Evolutionary conservation across 1,140 invertebrate species (phyloP), one percentile per base, ranked within the genome.

Genomic region (Rhynchophorus ferrugineus): DNA sequence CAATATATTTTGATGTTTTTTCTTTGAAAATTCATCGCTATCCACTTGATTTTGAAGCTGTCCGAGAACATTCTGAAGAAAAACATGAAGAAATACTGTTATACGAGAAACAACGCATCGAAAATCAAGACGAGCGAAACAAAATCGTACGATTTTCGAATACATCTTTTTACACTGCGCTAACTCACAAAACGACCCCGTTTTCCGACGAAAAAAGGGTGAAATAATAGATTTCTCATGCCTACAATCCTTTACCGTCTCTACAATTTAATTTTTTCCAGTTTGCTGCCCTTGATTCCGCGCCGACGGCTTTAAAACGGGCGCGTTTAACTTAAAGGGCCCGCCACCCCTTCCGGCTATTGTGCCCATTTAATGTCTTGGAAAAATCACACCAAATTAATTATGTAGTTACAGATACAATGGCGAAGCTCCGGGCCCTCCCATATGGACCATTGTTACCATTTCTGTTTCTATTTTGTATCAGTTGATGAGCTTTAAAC

Each of bases 341-440:
- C 48, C 50, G 46, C 57, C 49, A 55, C 53, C 53, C 57, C 51
- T 58, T 58, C 11, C 24, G 33, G 11, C 17, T 36, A 56, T 58
- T 58, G 48, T 56, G 16, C 8, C 33, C 19, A 48, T 54, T 47
- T 36, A 58, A 58, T 58, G 47, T 58, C 46, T 56, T 36, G 53
- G 53, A 58, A 58, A 54, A 56, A 58, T 50, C 53, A 55, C 43
- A 37, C 37, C 19, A 37, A 51, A 36, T 58, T 55, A 50, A 58
- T 58, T 50, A 58, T 56, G 53, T 56, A 36, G 37, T 13, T 6
- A 14, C 37, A 38, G 13, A 38, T 19, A 38, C 37, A 38, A 38
- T 38, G 17, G 13, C n/a, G 17, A 38, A 38, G 13, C 5, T 11
- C 11, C 5, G 5, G 5, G 24, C 5, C 24, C 24, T 29, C 24